Base-by-base conservation (phyloP, 2,113 vertebrate genomes). In the Percopsis transmontana region DNA sequence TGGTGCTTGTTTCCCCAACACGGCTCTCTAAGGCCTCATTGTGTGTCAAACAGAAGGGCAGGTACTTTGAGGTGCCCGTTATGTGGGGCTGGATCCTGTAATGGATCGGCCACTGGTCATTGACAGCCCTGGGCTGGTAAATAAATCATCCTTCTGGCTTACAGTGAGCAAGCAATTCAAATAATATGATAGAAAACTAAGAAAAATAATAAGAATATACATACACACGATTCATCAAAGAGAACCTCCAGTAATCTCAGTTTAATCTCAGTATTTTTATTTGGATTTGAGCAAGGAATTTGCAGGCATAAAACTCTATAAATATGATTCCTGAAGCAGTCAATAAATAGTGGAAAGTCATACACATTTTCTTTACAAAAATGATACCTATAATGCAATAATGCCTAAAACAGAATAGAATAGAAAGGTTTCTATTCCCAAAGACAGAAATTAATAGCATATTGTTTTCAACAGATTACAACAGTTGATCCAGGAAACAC, bases 21-120 rank as follows among this genome's bases (percentile, higher is more conserved):
- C 50, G 61, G 68, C 79, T 76, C 68, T 71, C 15, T 79, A 74
- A 84, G 68, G 77, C 70, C 62, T 86, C 66, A 77, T 79, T 79
- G 82, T 82, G 77, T 66, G 60, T 71, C 67, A 56, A 66, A 66
- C 80, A 63, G 64, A 74, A 59, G 72, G 66, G 77, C 78, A 65
- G 80, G 62, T 44, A 72, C 83, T 84, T 84, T 84, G 74, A 84
- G 75, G 79, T 77, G 66, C 53, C 61, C 62, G 66, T 69, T 44
- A 11, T 63, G 69, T n/a, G n/a, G n/a, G n/a, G 52, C 54, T 77
- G 56, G 55, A 39, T 78, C 21, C 53, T 84, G 76, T 76, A 77
- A 74, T 63, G 56, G 74, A 84, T 78, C 60, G 69, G 45, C n/a
- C n/a, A n/a, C n/a, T n/a, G n/a, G n/a, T n/a, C n/a, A n/a, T n/a